These are phyloP conservation scores for Scaptodrosophila lebanonensis DNA, from an alignment of 1,140 invertebrate genomes.

Conservation along the genomic window DNA sequence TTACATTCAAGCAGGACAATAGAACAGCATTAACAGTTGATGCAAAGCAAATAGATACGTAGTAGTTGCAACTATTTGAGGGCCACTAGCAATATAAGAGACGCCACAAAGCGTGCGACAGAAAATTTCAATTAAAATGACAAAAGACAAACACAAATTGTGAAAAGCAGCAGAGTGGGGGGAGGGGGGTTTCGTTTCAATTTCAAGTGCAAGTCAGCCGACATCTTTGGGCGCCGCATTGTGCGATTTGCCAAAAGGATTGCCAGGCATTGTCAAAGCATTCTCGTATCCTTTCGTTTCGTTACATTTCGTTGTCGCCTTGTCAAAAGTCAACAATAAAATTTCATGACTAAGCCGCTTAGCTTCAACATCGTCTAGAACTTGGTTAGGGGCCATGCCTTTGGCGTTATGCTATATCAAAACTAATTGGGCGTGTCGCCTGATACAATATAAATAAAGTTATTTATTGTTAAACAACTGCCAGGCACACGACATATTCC, in stretches of 20 bases:
- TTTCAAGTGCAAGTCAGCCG: too few relatives aligned
- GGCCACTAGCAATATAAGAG: background rate
- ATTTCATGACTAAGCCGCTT: constrained; percentile 32
- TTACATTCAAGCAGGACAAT: too few relatives aligned
- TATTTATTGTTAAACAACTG: constrained; percentile 37
- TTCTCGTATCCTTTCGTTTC: too few relatives aligned
- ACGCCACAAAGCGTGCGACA: background rate
- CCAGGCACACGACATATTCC: too few relatives aligned
- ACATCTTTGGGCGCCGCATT: too few relatives aligned
- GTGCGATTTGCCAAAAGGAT: constrained; percentile 8
- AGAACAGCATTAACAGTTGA: background rate
- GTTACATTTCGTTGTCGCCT: background rate
- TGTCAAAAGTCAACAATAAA: constrained; percentile 33
- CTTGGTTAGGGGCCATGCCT: constrained; percentile 17
- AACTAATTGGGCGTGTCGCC: constrained; percentile 51
- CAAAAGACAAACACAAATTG: constrained; percentile 28
- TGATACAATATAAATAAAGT: constrained; percentile 36
- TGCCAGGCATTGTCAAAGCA: background rate
- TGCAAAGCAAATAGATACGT: constrained; percentile 3
- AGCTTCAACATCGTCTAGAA: background rate
- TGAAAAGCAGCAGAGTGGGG: too few relatives aligned
- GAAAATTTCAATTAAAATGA: constrained; percentile 64
- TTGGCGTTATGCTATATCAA: too few relatives aligned
- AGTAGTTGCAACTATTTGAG: too few relatives aligned
- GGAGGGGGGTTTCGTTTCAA: too few relatives aligned